Evolutionary conservation across 2,888 invertebrate genomes (phyloP), one percentile per base, ranked within the genome.

Genomic region (Sarcophaga subvicina): DNA sequence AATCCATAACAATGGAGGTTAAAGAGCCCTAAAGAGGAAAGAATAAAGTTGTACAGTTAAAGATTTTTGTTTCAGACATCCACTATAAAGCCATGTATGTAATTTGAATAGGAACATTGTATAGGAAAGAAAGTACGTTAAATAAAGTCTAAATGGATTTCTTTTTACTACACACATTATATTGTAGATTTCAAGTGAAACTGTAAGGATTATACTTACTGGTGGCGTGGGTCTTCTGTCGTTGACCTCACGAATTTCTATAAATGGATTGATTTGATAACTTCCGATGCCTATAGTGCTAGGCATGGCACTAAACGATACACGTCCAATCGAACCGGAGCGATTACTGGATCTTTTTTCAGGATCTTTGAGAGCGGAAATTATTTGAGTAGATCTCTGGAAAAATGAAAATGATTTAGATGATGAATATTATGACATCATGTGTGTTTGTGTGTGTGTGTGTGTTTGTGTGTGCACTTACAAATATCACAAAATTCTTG

Each of bases 251-350:
- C 91, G 91, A 0, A 93, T 77, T 83, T 91, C 90, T 49, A 91
- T 89, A 79, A 91, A 89, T 8, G 91, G 91, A 90, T 91, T 89
- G n/a, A 91, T 90, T 71, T 91, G 89, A 80, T 93, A 93, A 78
- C 93, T 91, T 12, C 92, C 91, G 60, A 90, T 89, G 20, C 93
- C 93, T 87, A 93, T 93, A 10, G 91, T 90, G 37, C 89, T 88
- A 5, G 91, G 90, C 8, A 90, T 87, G 0, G 90, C 89, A 22
- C 81, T 90, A 62, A 93, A 93, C 0, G 93, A 91, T 0, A 93
- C 93, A 25, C 69, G 73, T 20, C 73, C 78, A 8, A 37, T 14
- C 27, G 72, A 77, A 25, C 1, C 49, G 25, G 73, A 45, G 22
- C 67, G 77, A 62, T 45, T 17, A 12, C 0, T 70, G 25, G 17